Conservation (phyloP, 1,140 invertebrate species). For the Gryon sp. region DNA sequence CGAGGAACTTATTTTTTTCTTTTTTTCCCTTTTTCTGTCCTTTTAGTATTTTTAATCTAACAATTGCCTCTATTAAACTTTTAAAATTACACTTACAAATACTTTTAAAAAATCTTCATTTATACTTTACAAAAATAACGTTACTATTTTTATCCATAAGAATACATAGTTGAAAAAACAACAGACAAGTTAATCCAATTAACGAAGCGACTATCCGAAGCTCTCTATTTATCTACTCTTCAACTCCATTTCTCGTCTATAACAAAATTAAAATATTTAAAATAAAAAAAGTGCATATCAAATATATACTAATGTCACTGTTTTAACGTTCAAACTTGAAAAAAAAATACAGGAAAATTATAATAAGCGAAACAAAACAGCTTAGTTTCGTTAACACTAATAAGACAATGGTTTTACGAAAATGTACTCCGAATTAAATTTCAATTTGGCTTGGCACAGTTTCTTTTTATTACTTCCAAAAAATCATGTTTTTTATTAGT, state of each 20-base stretch:
- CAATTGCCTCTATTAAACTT: too few species aligned
- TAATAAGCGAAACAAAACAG: slow-evolving; percentile 2
- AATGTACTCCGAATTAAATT: slow-evolving; percentile 26
- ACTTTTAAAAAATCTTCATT: too few species aligned
- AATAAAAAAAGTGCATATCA: slow-evolving; percentile 8
- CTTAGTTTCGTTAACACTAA: not conserved
- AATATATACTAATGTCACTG: not conserved
- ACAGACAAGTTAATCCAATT: not conserved
- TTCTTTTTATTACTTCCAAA: slow-evolving; percentile 37
- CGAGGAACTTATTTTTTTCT: too few species aligned
- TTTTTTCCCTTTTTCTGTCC: too few species aligned
- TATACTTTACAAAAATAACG: too few species aligned
- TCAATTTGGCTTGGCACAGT: slow-evolving; percentile 36
- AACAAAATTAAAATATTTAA: slow-evolving; percentile 10
- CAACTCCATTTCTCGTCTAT: slow-evolving; percentile 11
- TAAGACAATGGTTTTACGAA: slow-evolving; percentile 58
- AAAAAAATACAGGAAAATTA: slow-evolving; percentile 14
- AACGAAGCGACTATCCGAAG: slow-evolving; percentile 23
- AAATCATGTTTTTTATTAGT: too few species aligned
- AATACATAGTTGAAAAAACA: not conserved
- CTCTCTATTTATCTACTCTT: slow-evolving; percentile 31
- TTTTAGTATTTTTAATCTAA: too few species aligned
- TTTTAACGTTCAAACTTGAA: not conserved
- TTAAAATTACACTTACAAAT: too few species aligned
- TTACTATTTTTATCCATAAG: not conserved